Percentiles rank a stretch among this genome's conserved stretches.
phyloP scores from a whole-genome alignment of 2,888 invertebrate species.

The Papilio protenor region DNA sequence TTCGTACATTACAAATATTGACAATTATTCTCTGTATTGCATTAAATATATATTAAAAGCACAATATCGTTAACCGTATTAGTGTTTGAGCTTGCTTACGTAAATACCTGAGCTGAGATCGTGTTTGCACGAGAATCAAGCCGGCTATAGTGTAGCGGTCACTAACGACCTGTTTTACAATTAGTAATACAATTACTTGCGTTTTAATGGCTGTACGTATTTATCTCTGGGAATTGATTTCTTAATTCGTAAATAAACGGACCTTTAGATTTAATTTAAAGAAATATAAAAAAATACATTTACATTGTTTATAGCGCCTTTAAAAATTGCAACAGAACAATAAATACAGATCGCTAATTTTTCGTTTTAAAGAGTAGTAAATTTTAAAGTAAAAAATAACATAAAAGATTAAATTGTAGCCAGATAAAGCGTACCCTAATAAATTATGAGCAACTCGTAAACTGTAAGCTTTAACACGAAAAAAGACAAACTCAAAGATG shows the following conservation, averaged over 20 bases:
- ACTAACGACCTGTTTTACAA: conserved; percentile 3
- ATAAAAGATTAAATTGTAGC: background rate
- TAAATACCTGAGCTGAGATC: conserved; percentile 5
- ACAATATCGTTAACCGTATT: background rate
- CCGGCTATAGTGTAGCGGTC: conserved; percentile 9
- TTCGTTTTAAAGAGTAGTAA: background rate
- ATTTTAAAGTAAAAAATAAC: background rate
- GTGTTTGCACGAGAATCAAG: conserved; percentile 6
- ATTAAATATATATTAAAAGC: background rate
- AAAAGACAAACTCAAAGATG: background rate
- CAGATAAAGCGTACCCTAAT: background rate
- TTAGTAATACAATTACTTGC: background rate
- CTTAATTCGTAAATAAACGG: background rate
- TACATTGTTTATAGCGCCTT: background rate
- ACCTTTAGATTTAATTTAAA: background rate
- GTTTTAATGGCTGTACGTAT: background rate
- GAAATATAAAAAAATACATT: background rate
- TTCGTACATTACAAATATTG: background rate
- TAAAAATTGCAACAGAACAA: background rate
- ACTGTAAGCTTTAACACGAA: background rate
- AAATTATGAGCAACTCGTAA: background rate
- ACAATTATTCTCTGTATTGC: background rate
- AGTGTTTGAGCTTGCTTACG: background rate
- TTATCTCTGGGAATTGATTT: conserved; percentile 1
- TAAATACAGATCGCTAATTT: background rate